Evolutionary conservation across 2,888 invertebrate species (phyloP), one percentile per base, ranked within the genome.

Genomic region (Peribatodes rhomboidaria): DNA sequence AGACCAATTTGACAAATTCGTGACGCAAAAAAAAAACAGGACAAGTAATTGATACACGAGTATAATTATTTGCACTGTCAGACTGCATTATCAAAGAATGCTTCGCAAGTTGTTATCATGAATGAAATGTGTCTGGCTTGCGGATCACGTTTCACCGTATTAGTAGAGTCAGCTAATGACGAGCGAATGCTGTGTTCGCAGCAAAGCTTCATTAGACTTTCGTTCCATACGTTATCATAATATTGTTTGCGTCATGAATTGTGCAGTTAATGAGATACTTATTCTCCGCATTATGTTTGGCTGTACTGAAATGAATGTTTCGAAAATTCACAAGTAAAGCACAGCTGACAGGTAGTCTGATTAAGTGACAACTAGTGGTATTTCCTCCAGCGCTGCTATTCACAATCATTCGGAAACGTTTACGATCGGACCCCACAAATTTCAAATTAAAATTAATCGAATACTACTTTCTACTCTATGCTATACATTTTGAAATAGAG

Each of bases 121-220:
- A 16, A 16, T 6, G 7, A 27, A 16, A 49, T 35, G 20, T 7
- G 14, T 44, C 11, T 37, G 9, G 27, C 10, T 46, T 31, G 44
- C 62, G 22, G 47, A 50, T 64, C 54, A 63, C 53, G 58, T 60
- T 47, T 60, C 65, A 56, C n/a, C 8, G 35, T 27, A 33, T 44
- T 44, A 57, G 13, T 27, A 13, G 39, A 41, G 35, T 59, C 49
- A 54, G 64, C 58, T 42, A 13, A 35, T 54, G 31, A 42, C 27
- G 6, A 41, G 20, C 61, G 53, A 55, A 33, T 49, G 37, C 33
- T 56, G 68, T 57, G 65, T 56, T 61, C 57, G 60, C 39, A 61
- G 61, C 39, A n/a, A 59, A 55, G 72, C 65, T 63, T 67, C 59
- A 53, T 67, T 68, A 60, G 56, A 50, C 22, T 11, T 18, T 54